Evolutionary conservation across 2,113 vertebrate species (phyloP).

Genomic region (Rhinoderma darwinii): DNA sequence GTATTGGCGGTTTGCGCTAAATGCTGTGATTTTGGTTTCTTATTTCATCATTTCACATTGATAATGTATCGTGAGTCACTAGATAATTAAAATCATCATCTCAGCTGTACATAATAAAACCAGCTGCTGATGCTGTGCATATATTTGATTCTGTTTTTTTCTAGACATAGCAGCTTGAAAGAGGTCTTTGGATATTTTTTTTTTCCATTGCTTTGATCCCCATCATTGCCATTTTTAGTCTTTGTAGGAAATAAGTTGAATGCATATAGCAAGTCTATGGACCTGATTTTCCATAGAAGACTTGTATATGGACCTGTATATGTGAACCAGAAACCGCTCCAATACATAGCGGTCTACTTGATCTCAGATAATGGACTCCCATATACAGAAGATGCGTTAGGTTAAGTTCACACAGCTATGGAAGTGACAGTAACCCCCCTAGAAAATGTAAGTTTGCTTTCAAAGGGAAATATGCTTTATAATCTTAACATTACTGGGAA

Average conservation of each 20-base stretch:
- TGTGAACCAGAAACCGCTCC: no score
- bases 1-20: background rate
- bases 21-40: background rate
- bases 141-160: background rate
- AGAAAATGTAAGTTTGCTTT: no score
- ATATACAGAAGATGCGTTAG: no score
- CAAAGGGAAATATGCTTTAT: no score
- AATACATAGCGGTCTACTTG: no score
- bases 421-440: no score
- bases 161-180: background rate
- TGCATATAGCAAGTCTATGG: background rate
- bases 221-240: background rate
- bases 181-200: background rate
- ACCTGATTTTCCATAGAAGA: no score
- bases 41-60: background rate
- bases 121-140: background rate
- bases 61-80: background rate
- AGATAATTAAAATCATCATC: conserved; percentile 5
- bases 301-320: no score
- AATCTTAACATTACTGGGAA: no score
- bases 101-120: background rate
- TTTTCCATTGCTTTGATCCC: background rate
- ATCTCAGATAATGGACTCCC: no score
- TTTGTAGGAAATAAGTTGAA: background rate
- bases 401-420: no score